These are phyloP conservation scores for Enteromius paludinosus DNA, from an alignment of 2,797 vertebrate species.

Conservation along the genomic window DNA sequence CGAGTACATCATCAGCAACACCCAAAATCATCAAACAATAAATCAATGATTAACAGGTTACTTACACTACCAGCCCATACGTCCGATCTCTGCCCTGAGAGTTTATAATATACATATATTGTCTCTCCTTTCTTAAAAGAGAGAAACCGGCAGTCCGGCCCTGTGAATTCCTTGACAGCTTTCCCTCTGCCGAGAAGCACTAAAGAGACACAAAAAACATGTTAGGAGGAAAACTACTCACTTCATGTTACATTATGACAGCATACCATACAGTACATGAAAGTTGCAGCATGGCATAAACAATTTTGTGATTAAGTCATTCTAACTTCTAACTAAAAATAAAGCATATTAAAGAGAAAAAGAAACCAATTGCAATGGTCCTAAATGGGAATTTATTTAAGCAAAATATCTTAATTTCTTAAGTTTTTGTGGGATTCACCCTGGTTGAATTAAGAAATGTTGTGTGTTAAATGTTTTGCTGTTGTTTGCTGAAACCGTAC, in stretches of 20 bases:
- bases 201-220: conserved; percentile 62
- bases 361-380: background rate
- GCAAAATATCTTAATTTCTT: background rate
- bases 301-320: background rate
- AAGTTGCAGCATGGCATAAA: background rate
- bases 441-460: background rate
- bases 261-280: background rate
- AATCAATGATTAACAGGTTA: conserved; percentile 62
- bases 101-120: conserved; percentile 94
- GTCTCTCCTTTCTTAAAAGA: conserved; percentile 91
- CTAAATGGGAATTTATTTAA: too few relatives aligned
- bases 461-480: background rate
- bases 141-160: conserved; percentile 94
- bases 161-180: conserved; percentile 87
- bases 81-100: conserved; percentile 84
- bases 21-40: background rate
- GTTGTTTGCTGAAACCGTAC: background rate
- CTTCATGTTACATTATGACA: background rate
- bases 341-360: background rate
- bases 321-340: background rate
- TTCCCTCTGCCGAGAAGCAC: conserved; percentile 93
- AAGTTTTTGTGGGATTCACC: background rate
- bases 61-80: conserved; percentile 97
- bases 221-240: conserved; percentile 9
- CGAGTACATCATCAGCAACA: background rate